phyloP scores from a whole-genome alignment of 2,113 vertebrate genomes.

The Pungitius pungitius region DNA sequence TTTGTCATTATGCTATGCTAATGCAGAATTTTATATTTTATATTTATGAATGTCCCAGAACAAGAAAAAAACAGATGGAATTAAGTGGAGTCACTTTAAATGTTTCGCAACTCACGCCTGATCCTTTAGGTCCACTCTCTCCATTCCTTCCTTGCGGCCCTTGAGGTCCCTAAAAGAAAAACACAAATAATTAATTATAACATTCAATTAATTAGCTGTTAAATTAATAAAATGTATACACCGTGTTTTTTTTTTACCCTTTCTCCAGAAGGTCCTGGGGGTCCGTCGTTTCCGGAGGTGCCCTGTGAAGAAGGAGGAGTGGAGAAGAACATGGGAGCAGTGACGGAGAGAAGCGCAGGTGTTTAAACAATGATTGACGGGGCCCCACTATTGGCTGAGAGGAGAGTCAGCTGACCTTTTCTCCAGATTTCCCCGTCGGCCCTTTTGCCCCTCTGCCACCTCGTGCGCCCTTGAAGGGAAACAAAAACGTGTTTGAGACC shows the following conservation, averaged over 20 bases:
- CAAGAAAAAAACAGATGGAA: neutral
- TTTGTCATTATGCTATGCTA: neutral
- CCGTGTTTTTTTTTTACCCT: constrained; percentile 80
- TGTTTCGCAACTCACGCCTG: constrained; percentile 84
- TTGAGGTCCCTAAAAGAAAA: constrained; percentile 87
- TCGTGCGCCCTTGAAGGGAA: constrained; percentile 84
- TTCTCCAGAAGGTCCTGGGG: constrained; percentile 91
- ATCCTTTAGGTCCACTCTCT: constrained; percentile 96
- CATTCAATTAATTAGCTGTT: neutral
- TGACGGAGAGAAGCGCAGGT: neutral
- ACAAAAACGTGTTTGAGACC: constrained; percentile 15
- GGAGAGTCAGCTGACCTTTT: constrained; percentile 85
- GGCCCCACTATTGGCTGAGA: constrained; percentile 1
- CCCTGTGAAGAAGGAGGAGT: constrained; percentile 78
- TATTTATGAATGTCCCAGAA: neutral
- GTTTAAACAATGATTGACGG: neutral
- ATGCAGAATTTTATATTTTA: neutral
- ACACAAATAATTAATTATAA: constrained; percentile 10
- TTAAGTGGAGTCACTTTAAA: neutral
- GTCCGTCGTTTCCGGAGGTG: constrained; percentile 91
- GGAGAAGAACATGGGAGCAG: neutral
- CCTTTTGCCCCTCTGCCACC: constrained; percentile 91
- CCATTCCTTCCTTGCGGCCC: constrained; percentile 94
- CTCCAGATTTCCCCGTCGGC: constrained; percentile 94
- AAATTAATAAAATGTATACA: neutral